A percentile compares a stretch with the other conserved stretches of the same genome.
These are phyloP conservation scores for Pachliopta kotzebuea DNA, from an alignment of 2,888 invertebrate genomes.

Conservation along the genomic window DNA sequence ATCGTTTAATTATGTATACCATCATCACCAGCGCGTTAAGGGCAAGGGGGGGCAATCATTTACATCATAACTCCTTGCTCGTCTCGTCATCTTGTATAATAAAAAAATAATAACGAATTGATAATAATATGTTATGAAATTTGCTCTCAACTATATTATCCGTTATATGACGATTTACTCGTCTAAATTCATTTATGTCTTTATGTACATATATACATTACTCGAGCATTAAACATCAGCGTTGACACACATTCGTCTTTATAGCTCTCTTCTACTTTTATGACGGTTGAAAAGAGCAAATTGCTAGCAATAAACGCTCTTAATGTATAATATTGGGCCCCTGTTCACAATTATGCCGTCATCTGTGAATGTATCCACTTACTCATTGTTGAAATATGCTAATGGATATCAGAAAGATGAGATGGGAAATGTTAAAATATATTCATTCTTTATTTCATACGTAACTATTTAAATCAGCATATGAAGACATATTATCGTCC, in stretches of 20 bases:
- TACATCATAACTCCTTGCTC: too few relatives aligned
- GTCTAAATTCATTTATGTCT: slow-evolving; percentile 6
- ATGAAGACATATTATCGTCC: too few relatives aligned
- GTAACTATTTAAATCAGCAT: too few relatives aligned
- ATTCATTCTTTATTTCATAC: too few relatives aligned
- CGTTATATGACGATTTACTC: background rate
- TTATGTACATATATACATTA: slow-evolving; percentile 3
- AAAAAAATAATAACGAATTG: too few relatives aligned
- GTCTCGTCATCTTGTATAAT: too few relatives aligned
- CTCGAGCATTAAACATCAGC: slow-evolving; percentile 10
- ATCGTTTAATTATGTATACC: background rate
- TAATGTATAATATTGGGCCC: slow-evolving; percentile 13
- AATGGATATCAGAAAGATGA: background rate
- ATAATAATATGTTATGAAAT: background rate
- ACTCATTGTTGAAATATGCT: slow-evolving; percentile 3
- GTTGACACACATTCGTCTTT: slow-evolving; percentile 27
- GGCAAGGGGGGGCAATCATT: too few relatives aligned
- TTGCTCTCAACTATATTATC: background rate
- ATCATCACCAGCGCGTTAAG: too few relatives aligned
- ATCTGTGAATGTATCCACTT: slow-evolving; percentile 11
- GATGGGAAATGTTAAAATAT: too few relatives aligned
- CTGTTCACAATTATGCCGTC: slow-evolving; percentile 16
- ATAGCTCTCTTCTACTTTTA: slow-evolving; percentile 20
- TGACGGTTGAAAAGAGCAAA: slow-evolving; percentile 24
- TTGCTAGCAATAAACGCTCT: slow-evolving; percentile 21